Percentiles rank a stretch among this genome's conserved stretches.
Evolutionary conservation across 2,797 vertebrate genomes (phyloP).

Genomic region (Enteromius afrohamiltoni): DNA sequence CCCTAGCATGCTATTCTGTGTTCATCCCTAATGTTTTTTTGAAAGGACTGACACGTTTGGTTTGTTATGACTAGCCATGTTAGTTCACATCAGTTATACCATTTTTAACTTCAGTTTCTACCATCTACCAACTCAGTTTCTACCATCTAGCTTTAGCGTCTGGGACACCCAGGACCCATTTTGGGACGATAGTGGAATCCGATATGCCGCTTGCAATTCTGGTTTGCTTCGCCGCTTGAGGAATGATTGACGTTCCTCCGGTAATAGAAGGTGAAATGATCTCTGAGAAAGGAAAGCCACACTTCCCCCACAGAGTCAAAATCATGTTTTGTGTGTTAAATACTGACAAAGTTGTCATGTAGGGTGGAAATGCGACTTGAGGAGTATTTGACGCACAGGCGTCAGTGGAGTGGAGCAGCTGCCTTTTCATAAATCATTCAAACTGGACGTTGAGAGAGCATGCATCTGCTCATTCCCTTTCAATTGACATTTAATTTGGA

Average conservation of each 20-base stretch:
- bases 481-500: background rate
- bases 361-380: background rate
- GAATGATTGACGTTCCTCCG: conserved; percentile 40
- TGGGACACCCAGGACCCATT: conserved; percentile 49
- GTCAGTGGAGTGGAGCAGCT: background rate
- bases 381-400: background rate
- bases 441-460: background rate
- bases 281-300: conserved; percentile 9
- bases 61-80: background rate
- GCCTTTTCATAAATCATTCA: conserved; percentile 22
- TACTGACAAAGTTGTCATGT: background rate
- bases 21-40: background rate
- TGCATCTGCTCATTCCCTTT: background rate
- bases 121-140: background rate
- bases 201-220: conserved; percentile 47
- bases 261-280: conserved; percentile 47
- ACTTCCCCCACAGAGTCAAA: background rate
- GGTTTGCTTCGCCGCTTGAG: conserved; percentile 23
- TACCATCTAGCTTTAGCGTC: conserved; percentile 13
- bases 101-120: background rate
- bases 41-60: background rate
- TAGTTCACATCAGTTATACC: background rate
- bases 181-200: conserved; percentile 42
- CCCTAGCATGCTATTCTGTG: background rate
- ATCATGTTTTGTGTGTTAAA: conserved; percentile 21